A percentile compares a stretch with the other conserved stretches of the same genome.
These are phyloP conservation scores for Byasa hedistus DNA, from an alignment of 2,888 invertebrate genomes.

Conservation along the genomic window DNA sequence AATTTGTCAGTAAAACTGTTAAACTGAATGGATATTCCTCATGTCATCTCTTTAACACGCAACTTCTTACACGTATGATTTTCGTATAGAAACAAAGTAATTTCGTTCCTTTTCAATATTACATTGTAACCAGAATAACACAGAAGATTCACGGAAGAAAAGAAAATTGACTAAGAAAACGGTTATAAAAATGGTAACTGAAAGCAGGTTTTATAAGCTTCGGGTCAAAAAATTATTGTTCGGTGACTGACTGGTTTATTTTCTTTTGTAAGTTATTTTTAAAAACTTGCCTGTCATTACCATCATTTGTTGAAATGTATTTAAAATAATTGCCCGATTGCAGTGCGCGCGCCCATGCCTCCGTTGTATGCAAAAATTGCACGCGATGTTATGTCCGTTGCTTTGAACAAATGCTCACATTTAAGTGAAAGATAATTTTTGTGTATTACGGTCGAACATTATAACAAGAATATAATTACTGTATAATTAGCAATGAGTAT, in stretches of 20 bases:
- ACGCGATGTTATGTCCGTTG: conserved; percentile 67
- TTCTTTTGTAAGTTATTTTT: conserved; percentile 57
- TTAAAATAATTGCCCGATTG: conserved; percentile 77
- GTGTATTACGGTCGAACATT: neutral
- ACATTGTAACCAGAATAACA: neutral
- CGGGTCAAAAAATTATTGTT: conserved; percentile 53
- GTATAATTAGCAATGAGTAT: too few species aligned
- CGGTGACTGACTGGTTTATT: conserved; percentile 51
- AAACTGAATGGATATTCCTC: too few species aligned
- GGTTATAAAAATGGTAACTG: conserved; percentile 22
- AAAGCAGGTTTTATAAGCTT: conserved; percentile 44
- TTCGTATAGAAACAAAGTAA: too few species aligned
- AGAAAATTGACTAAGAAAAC: neutral
- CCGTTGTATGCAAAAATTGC: conserved; percentile 70
- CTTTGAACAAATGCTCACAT: conserved; percentile 76
- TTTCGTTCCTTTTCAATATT: neutral
- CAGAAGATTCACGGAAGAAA: neutral
- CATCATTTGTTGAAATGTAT: conserved; percentile 79
- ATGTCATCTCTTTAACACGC: too few species aligned
- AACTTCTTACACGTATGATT: too few species aligned
- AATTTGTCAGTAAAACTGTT: too few species aligned
- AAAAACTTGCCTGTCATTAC: conserved; percentile 68
- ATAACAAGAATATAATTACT: too few species aligned
- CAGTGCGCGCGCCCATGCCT: conserved; percentile 62
- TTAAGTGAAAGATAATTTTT: neutral